These are phyloP conservation scores for Pachydiplax longipennis DNA, from an alignment of 2,888 invertebrate genomes.

Conservation along the genomic window DNA sequence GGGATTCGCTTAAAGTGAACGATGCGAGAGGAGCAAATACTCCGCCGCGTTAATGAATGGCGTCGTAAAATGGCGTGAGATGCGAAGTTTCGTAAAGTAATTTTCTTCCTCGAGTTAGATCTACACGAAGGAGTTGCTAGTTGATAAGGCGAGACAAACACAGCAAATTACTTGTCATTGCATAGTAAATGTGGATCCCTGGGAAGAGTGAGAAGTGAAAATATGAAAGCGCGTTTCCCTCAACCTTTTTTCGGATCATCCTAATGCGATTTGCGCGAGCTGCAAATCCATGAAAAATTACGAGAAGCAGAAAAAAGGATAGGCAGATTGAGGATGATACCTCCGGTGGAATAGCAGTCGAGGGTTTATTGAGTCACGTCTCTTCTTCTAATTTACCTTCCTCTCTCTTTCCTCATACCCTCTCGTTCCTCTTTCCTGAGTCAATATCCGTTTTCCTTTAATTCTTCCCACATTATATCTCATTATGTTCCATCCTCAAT, in stretches of 20 bases:
- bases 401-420: background rate
- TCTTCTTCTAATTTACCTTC: background rate
- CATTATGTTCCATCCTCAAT: too few species aligned
- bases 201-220: background rate
- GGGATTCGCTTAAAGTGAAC: too few species aligned
- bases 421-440: background rate
- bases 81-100: background rate
- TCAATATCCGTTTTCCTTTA: background rate
- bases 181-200: background rate
- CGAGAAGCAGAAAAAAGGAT: background rate
- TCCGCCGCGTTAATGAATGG: too few species aligned
- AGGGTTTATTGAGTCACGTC: background rate
- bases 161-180: background rate
- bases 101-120: background rate
- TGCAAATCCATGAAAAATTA: background rate
- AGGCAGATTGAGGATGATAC: background rate
- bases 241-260: constrained; percentile 13
- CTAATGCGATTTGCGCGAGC: constrained; percentile 26
- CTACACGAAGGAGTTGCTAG: background rate
- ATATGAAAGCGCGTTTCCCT: background rate
- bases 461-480: too few species aligned
- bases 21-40: too few species aligned
- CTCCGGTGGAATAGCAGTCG: background rate
- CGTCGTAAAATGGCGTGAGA: background rate
- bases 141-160: background rate